Conservation (phyloP, 92 coral and sea anemone genomes). For the Epizoanthus scotinus region DNA sequence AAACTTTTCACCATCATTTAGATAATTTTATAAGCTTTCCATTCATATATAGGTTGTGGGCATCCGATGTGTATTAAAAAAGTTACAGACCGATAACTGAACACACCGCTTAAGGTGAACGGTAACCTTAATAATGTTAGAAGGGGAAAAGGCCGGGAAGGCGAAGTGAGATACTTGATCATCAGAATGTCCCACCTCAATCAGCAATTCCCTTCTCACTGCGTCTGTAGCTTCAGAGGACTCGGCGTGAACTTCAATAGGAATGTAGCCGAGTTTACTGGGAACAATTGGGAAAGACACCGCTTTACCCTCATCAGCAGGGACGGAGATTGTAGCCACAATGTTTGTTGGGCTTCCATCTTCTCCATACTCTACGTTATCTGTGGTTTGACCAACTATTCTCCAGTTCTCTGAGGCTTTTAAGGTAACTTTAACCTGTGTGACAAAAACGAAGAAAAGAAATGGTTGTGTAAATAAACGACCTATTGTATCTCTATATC, state of each 20-base stretch:
- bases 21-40: no score
- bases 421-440: constrained; percentile 70
- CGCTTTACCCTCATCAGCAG: constrained; percentile 72
- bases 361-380: background rate
- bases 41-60: no score
- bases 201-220: constrained; percentile 67
- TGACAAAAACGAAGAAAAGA: background rate
- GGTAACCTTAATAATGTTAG: background rate
- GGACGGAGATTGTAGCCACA: constrained; percentile 49
- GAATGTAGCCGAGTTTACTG: constrained; percentile 69
- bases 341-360: constrained; percentile 44
- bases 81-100: no score
- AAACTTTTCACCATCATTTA: no score
- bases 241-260: constrained; percentile 79
- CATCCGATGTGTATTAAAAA: no score
- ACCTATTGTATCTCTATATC: background rate
- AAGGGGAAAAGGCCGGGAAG: background rate
- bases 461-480: background rate
- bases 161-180: background rate
- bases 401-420: constrained; percentile 68
- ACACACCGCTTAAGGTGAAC: no score
- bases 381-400: constrained; percentile 45
- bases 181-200: constrained; percentile 63
- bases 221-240: constrained; percentile 75
- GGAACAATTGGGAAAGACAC: constrained; percentile 83